These are phyloP conservation scores for Synanthedon myopaeformis DNA, from an alignment of 2,888 invertebrate species.

Conservation along the genomic window DNA sequence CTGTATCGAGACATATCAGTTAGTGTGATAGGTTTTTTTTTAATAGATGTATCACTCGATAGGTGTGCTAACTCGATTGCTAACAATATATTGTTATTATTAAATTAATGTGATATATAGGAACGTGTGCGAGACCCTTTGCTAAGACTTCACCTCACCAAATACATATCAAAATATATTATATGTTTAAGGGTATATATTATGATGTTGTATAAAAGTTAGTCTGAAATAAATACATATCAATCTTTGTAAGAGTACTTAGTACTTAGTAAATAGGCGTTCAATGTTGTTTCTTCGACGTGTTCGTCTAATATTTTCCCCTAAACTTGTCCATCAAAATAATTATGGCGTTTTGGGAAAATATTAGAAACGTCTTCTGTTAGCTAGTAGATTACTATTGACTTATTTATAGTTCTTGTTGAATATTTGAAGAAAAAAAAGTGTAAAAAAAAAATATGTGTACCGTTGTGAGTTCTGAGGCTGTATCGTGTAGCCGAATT, in stretches of 20 bases:
- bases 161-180: slow-evolving; percentile 21
- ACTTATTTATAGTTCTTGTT: slow-evolving; percentile 67
- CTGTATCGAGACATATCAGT: not conserved
- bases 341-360: slow-evolving; percentile 9
- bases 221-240: slow-evolving; percentile 7
- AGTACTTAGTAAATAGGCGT: slow-evolving; percentile 44
- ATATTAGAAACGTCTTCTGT: slow-evolving; percentile 46
- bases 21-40: not conserved
- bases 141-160: slow-evolving; percentile 15
- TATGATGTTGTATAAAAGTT: slow-evolving; percentile 4
- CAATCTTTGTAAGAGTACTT: slow-evolving; percentile 45
- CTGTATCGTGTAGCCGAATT: slow-evolving; percentile 44
- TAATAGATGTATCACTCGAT: not conserved
- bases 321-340: not conserved
- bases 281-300: slow-evolving; percentile 61
- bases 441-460: slow-evolving; percentile 46
- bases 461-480: slow-evolving; percentile 56
- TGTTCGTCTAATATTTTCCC: slow-evolving; percentile 26
- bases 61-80: not conserved
- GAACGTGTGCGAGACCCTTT: slow-evolving; percentile 7
- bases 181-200: too few relatives aligned
- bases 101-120: slow-evolving; percentile 8
- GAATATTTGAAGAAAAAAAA: slow-evolving; percentile 56
- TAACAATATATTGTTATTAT: slow-evolving; percentile 5
- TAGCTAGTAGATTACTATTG: slow-evolving; percentile 61